These are phyloP conservation scores for Platycnemis pennipes DNA, from an alignment of 2,888 invertebrate genomes.

Conservation along the genomic window DNA sequence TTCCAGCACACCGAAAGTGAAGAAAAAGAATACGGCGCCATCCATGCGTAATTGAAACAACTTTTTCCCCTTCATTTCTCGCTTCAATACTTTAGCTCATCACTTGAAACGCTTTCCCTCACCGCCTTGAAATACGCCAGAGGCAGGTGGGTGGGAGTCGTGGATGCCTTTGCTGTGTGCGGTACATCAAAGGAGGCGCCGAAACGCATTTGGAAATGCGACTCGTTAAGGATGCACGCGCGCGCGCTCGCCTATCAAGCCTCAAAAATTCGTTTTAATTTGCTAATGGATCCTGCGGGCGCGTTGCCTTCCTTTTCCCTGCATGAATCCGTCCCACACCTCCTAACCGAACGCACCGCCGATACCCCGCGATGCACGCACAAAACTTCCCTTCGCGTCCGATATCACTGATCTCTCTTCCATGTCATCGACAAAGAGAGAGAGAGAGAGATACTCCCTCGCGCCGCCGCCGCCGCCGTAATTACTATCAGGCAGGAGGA, in stretches of 20 bases:
- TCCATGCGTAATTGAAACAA: background rate
- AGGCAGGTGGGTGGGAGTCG: background rate
- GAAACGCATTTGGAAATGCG: conserved; percentile 15
- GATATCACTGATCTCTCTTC: too few relatives aligned
- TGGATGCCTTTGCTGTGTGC: background rate
- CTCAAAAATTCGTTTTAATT: conserved; percentile 30
- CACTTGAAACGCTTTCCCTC: background rate
- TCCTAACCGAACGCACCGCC: too few relatives aligned
- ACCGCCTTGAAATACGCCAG: background rate
- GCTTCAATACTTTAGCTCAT: background rate
- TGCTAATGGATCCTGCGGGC: conserved; percentile 6
- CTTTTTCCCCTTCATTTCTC: background rate
- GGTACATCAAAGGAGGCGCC: background rate
- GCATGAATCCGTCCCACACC: background rate
- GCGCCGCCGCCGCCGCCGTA: too few relatives aligned
- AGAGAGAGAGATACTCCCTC: too few relatives aligned
- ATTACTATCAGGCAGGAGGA: background rate
- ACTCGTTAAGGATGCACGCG: conserved; percentile 8
- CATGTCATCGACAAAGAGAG: too few relatives aligned
- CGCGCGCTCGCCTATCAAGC: background rate
- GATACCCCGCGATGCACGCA: too few relatives aligned
- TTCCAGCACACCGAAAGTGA: background rate
- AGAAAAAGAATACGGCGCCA: background rate
- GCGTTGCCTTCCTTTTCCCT: background rate
- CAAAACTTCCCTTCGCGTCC: too few relatives aligned